Conservation (phyloP, 2,888 invertebrate species). For the Drosophila demipolita region DNA sequence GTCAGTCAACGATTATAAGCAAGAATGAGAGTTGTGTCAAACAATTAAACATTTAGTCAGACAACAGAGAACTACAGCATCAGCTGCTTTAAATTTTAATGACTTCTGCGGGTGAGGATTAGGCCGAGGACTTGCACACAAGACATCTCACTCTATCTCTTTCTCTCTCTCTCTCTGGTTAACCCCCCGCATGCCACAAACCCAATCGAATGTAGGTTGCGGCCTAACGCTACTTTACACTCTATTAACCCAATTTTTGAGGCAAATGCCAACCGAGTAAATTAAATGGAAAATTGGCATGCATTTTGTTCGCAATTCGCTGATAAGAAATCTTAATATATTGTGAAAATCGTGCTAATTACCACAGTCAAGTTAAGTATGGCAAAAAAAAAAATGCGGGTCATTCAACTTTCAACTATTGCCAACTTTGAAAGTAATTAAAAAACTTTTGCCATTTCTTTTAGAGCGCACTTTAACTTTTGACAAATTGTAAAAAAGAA, state of each 20-base stretch:
- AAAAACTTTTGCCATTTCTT: constrained; percentile 53
- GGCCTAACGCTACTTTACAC: constrained; percentile 69
- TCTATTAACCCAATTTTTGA: constrained; percentile 83
- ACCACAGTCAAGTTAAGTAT: constrained; percentile 1
- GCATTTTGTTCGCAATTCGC: constrained; percentile 22
- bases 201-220: constrained; percentile 70
- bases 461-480: constrained; percentile 30
- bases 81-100: constrained; percentile 70
- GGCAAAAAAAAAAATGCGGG: constrained; percentile 12
- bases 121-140: constrained; percentile 42
- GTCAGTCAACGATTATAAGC: constrained; percentile 27
- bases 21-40: constrained; percentile 9
- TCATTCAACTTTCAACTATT: constrained; percentile 43
- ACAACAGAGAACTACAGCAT: constrained; percentile 19
- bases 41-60: constrained; percentile 52
- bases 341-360: not conserved
- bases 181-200: constrained; percentile 4
- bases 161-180: not conserved
- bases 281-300: constrained; percentile 77
- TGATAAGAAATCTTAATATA: constrained; percentile 16
- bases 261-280: constrained; percentile 71
- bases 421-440: constrained; percentile 61
- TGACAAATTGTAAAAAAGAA: constrained; percentile 26
- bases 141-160: constrained; percentile 4
- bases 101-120: constrained; percentile 67